Percentiles rank a stretch among this genome's conserved stretches.
Evolutionary conservation across 2,888 invertebrate species (phyloP).

Genomic region (Eupithecia centaureata): DNA sequence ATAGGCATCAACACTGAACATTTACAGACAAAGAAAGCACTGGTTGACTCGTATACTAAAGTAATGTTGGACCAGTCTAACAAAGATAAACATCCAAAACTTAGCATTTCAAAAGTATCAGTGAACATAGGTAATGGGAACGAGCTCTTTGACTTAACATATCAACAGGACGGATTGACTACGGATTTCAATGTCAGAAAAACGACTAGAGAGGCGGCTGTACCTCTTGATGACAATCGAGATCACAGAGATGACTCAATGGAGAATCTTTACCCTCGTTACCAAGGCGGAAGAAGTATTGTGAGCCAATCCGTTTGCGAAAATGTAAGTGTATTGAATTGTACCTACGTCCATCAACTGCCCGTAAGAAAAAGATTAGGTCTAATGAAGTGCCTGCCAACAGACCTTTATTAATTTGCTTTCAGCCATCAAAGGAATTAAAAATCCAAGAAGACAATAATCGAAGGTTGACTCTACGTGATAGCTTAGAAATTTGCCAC

Average conservation of each 20-base stretch:
- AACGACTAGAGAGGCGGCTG: slow-evolving; percentile 48
- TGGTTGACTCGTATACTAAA: slow-evolving; percentile 62
- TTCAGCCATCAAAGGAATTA: slow-evolving; percentile 55
- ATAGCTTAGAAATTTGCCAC: slow-evolving; percentile 71
- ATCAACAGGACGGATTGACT: slow-evolving; percentile 53
- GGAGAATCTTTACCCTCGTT: slow-evolving; percentile 34
- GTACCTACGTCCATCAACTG: background rate
- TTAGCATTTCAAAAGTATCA: slow-evolving; percentile 58
- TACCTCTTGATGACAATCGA: slow-evolving; percentile 35
- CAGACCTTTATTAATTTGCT: slow-evolving; percentile 43
- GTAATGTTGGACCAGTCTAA: slow-evolving; percentile 47
- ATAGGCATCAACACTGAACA: slow-evolving; percentile 47
- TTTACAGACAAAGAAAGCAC: slow-evolving; percentile 56
- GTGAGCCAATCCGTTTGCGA: background rate
- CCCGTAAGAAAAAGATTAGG: background rate
- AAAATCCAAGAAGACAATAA: slow-evolving; percentile 29
- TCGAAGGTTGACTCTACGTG: slow-evolving; percentile 60
- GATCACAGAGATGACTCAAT: slow-evolving; percentile 43
- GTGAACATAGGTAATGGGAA: slow-evolving; percentile 66
- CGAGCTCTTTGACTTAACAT: slow-evolving; percentile 62
- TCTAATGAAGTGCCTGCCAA: slow-evolving; percentile 7
- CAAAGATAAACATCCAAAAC: slow-evolving; percentile 39
- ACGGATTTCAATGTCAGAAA: slow-evolving; percentile 60
- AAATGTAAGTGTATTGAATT: slow-evolving; percentile 25
- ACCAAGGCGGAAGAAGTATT: background rate